phyloP scores from a whole-genome alignment of 2,888 invertebrate genomes.

The Lysandra bellargus region DNA sequence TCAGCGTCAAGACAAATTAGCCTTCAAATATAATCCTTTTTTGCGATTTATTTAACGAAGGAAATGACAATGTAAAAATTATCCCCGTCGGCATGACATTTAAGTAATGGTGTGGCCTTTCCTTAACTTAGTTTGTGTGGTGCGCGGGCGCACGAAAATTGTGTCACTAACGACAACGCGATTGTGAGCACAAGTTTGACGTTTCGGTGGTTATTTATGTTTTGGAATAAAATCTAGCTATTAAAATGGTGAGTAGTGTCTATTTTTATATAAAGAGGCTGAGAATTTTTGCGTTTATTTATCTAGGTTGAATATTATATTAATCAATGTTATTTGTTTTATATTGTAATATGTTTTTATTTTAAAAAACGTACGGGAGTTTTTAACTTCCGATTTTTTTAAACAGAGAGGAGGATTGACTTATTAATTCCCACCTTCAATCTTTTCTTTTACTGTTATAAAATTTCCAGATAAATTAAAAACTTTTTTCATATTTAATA shows the following conservation, averaged over 20 bases:
- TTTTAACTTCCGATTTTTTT: too few species aligned
- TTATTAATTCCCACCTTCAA: too few species aligned
- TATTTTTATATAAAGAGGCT: neutral
- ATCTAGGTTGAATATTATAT: neutral
- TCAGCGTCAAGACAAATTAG: neutral
- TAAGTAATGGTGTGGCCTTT: slow-evolving; percentile 44
- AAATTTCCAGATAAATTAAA: too few species aligned
- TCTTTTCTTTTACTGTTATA: too few species aligned
- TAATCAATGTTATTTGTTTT: too few species aligned
- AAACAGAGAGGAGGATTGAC: too few species aligned
- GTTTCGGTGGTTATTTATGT: slow-evolving; percentile 1
- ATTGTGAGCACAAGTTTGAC: slow-evolving; percentile 17
- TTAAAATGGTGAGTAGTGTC: neutral
- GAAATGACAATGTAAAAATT: slow-evolving; percentile 17
- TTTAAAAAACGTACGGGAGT: neutral
- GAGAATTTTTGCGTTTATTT: neutral
- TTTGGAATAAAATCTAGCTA: neutral
- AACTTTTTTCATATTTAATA: neutral
- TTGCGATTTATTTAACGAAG: slow-evolving; percentile 2
- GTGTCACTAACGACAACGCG: slow-evolving; percentile 32
- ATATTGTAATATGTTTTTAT: neutral
- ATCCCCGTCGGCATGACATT: slow-evolving; percentile 30
- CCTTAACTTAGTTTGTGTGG: slow-evolving; percentile 56
- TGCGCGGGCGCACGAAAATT: slow-evolving; percentile 49
- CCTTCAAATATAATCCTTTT: neutral